A percentile compares a stretch with the other conserved stretches of the same genome.
Conservation (phyloP, 2,888 invertebrate species). For the Esperia sulphurella region DNA sequence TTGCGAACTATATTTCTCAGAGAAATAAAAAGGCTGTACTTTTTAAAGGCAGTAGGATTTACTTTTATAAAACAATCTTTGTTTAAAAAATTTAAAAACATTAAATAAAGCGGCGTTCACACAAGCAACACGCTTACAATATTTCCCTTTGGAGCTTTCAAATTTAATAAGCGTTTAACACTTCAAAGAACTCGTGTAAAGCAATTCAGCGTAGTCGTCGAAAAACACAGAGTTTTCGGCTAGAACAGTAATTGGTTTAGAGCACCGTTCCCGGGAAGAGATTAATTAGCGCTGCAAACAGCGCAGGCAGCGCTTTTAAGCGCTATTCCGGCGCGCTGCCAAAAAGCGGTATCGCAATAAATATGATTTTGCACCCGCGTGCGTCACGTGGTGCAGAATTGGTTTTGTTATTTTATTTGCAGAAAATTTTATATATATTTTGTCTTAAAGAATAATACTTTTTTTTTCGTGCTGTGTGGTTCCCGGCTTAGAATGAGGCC, state of each 20-base stretch:
- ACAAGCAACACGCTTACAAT: slow-evolving; percentile 41
- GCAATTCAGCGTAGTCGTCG: slow-evolving; percentile 68
- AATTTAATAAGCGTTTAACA: slow-evolving; percentile 77
- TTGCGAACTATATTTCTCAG: too few relatives aligned
- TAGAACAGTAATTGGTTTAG: slow-evolving; percentile 69
- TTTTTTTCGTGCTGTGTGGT: too few relatives aligned
- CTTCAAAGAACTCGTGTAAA: slow-evolving; percentile 71
- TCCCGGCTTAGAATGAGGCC: too few relatives aligned
- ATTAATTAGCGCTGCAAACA: slow-evolving; percentile 73
- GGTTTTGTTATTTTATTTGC: too few relatives aligned
- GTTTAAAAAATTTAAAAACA: not conserved
- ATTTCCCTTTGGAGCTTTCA: slow-evolving; percentile 63
- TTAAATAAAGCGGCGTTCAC: slow-evolving; percentile 2
- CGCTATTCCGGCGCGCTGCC: slow-evolving; percentile 12
- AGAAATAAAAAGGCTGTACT: too few relatives aligned
- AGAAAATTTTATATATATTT: too few relatives aligned
- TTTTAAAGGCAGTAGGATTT: too few relatives aligned
- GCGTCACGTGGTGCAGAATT: too few relatives aligned
- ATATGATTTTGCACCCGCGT: too few relatives aligned
- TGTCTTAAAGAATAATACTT: too few relatives aligned
- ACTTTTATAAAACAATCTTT: not conserved
- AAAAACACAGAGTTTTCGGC: slow-evolving; percentile 72
- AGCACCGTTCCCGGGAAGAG: slow-evolving; percentile 55
- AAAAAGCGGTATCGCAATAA: slow-evolving; percentile 2
- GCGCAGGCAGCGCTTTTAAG: slow-evolving; percentile 54